phyloP scores from a whole-genome alignment of 2,888 invertebrate species.

The Mesorhabditis sp. region DNA sequence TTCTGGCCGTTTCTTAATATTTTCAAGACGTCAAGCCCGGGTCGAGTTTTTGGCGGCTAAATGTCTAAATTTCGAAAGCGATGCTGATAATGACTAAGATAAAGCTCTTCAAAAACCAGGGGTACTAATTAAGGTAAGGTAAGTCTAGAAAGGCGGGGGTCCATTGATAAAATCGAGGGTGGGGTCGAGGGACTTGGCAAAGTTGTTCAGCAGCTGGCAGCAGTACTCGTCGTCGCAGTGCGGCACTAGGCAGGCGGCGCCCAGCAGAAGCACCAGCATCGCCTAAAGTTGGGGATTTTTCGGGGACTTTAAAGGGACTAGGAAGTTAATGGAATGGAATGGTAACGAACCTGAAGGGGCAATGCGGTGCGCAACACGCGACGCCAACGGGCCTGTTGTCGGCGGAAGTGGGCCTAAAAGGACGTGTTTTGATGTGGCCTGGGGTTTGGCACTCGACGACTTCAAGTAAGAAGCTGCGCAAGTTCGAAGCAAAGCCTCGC shows the following conservation, averaged over 20 bases:
- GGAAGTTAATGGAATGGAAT: neutral
- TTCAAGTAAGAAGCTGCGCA: too few species aligned
- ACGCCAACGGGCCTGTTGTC: conserved; percentile 54
- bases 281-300: conserved; percentile 71
- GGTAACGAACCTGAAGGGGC: conserved; percentile 69
- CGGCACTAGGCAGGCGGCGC: conserved; percentile 86
- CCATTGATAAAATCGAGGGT: conserved; percentile 86
- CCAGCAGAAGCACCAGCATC: conserved; percentile 83
- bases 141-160: conserved; percentile 78
- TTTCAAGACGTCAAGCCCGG: too few species aligned
- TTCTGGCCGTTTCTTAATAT: too few species aligned
- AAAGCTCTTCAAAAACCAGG: too few species aligned
- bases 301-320: neutral
- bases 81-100: too few species aligned
- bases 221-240: conserved; percentile 77
- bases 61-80: too few species aligned
- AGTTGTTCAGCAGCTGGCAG: conserved; percentile 79
- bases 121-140: neutral
- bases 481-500: neutral
- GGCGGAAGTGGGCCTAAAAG: conserved; percentile 21
- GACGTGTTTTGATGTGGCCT: too few species aligned
- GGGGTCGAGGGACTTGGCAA: conserved; percentile 79
- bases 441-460: too few species aligned
- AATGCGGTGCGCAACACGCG: conserved; percentile 55
- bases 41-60: too few species aligned